Evolutionary conservation across 2,113 vertebrate genomes (phyloP).

Genomic region (Neoarius graeffei): DNA sequence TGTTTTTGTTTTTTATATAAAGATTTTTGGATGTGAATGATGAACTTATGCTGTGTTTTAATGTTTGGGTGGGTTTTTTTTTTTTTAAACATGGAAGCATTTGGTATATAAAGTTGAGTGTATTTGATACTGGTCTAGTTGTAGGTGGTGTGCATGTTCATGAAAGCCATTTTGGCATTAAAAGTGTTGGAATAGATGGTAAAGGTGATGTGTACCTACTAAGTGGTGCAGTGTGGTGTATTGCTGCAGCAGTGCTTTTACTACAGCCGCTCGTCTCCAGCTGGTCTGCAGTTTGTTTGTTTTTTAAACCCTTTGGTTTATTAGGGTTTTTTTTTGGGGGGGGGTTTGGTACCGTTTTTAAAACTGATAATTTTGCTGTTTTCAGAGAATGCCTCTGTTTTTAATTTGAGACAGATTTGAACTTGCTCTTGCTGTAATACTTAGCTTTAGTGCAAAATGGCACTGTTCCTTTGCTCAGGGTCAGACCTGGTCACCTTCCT

Average conservation of each 20-base stretch:
- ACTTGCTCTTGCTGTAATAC: constrained; percentile 7
- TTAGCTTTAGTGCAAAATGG: constrained; percentile 24
- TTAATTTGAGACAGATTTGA: constrained; percentile 13
- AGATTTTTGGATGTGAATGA: constrained; percentile 9
- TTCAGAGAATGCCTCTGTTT: constrained; percentile 11
- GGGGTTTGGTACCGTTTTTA: background rate
- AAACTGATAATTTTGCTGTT: constrained; percentile 4
- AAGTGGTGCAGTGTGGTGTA: constrained; percentile 1
- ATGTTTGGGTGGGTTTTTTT: background rate
- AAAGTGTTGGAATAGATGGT: background rate
- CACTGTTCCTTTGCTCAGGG: constrained; percentile 31
- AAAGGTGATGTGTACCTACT: background rate
- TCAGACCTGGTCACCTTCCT: background rate
- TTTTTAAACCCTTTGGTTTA: constrained; percentile 5
- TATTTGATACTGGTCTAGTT: constrained; percentile 29
- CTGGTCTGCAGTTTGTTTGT: constrained; percentile 39
- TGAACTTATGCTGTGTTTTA: background rate
- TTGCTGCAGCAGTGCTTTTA: constrained; percentile 16
- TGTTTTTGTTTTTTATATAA: too few species aligned
- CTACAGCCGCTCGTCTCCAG: constrained; percentile 26
- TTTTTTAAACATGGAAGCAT: background rate
- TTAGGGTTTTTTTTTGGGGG: background rate
- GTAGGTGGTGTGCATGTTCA: constrained; percentile 35
- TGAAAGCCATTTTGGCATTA: constrained; percentile 2
- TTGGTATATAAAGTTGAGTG: background rate